phyloP scores from a whole-genome alignment of 2,113 vertebrate species.

The Cinclus mexicanus region DNA sequence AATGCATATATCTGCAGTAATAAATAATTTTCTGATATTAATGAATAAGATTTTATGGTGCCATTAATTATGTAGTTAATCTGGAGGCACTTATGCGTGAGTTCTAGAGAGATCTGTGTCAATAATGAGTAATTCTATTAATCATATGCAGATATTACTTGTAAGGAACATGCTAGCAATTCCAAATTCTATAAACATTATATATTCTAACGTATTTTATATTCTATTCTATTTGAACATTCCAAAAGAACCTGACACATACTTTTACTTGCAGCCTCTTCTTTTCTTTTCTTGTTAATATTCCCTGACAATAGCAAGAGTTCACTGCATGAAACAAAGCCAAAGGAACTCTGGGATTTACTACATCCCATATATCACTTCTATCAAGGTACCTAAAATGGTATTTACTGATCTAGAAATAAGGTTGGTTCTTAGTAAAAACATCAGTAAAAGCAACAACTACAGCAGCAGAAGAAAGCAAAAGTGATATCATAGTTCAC shows the following conservation, averaged over 20 bases:
- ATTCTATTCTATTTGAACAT: background rate
- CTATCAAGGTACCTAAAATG: background rate
- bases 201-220: no score
- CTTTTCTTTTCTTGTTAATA: background rate
- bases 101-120: background rate
- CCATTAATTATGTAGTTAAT: slow-evolving; percentile 6
- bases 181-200: background rate
- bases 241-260: background rate
- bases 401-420: background rate
- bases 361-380: background rate
- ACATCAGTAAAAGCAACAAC: background rate
- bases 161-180: background rate
- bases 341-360: background rate
- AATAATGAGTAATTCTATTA: background rate
- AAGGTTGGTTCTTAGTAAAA: background rate
- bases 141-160: background rate
- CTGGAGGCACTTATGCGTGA: background rate
- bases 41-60: background rate
- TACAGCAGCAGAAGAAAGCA: background rate
- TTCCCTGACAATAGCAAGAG: background rate
- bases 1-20: background rate
- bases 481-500: background rate
- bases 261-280: background rate
- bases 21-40: slow-evolving; percentile 1
- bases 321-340: background rate